Conservation (phyloP, 1,140 invertebrate species). For the Temnothorax curvispinosus region DNA sequence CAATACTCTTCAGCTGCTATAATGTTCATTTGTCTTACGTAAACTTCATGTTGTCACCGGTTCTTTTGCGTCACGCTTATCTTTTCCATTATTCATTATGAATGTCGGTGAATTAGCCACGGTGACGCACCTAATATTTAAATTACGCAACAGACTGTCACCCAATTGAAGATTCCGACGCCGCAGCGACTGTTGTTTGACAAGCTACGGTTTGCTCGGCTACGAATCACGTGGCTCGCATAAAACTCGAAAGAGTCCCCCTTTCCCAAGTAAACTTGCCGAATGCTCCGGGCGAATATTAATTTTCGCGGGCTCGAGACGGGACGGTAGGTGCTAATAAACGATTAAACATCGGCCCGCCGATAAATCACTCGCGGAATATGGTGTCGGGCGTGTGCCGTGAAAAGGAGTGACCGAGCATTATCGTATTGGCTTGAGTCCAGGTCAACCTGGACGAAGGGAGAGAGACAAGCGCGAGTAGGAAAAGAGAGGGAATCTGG, state of each 20-base stretch:
- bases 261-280: background rate
- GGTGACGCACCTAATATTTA: constrained; percentile 48
- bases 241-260: constrained; percentile 34
- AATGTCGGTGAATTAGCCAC: constrained; percentile 22
- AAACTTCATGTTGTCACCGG: constrained; percentile 1
- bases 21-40: background rate
- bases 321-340: constrained; percentile 69
- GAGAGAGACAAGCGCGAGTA: constrained; percentile 8
- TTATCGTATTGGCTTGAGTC: constrained; percentile 73
- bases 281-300: constrained; percentile 31
- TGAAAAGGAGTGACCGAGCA: constrained; percentile 82
- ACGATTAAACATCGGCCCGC: constrained; percentile 72
- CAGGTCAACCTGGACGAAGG: constrained; percentile 75
- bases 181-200: constrained; percentile 41
- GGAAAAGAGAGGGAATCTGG: constrained; percentile 46
- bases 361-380: constrained; percentile 79
- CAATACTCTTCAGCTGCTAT: background rate
- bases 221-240: constrained; percentile 1
- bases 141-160: constrained; percentile 29
- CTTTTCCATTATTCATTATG: constrained; percentile 52
- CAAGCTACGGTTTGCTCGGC: constrained; percentile 17
- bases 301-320: constrained; percentile 47
- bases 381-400: constrained; percentile 78
- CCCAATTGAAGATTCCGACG: constrained; percentile 46
- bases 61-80: constrained; percentile 30